These are phyloP conservation scores for Cephalopterus ornatus DNA, from an alignment of 2,113 vertebrate genomes.

Conservation along the genomic window DNA sequence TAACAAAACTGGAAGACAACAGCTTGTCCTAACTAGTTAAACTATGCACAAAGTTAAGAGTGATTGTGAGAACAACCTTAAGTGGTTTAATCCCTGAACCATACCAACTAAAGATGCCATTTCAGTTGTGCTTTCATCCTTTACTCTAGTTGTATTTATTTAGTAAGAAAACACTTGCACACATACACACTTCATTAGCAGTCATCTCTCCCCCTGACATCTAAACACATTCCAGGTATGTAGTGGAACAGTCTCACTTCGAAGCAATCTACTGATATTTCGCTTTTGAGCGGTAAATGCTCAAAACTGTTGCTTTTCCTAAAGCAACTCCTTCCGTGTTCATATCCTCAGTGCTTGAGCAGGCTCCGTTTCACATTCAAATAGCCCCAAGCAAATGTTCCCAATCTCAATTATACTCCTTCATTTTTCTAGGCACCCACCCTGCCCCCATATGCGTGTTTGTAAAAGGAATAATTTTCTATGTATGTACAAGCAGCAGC, in stretches of 20 bases:
- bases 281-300: slow-evolving; percentile 12
- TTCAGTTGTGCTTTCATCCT: neutral
- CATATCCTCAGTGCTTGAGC: slow-evolving; percentile 11
- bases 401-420: neutral
- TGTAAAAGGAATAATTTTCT: slow-evolving; percentile 30
- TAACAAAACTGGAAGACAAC: neutral
- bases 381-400: neutral
- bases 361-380: neutral
- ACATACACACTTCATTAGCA: neutral
- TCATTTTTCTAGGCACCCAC: neutral
- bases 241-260: neutral
- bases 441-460: neutral
- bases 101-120: neutral
- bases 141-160: neutral
- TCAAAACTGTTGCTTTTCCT: slow-evolving; percentile 1
- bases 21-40: neutral
- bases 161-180: neutral
- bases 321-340: neutral
- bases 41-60: neutral
- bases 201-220: neutral
- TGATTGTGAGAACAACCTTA: neutral
- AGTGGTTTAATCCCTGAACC: neutral
- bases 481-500: neutral
- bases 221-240: neutral
- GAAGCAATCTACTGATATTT: slow-evolving; percentile 14